Evolutionary conservation across 1,140 invertebrate genomes (phyloP), one percentile per base, ranked within the genome.

Genomic region (Papilio glaucus): DNA sequence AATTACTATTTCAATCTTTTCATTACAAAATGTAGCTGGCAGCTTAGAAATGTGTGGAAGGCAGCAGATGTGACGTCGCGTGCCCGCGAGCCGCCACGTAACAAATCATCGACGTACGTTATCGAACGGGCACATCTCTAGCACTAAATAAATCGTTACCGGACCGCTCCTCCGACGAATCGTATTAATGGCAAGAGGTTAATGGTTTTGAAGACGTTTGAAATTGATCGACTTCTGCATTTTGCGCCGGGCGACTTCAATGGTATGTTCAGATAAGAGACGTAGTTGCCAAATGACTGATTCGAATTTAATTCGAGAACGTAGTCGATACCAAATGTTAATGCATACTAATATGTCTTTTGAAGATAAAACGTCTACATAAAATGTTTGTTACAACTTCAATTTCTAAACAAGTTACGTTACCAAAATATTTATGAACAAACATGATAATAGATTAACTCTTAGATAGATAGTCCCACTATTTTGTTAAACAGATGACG

Each of bases 71-170:
- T 72, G 70, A 78, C 77, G 77, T 86, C 81, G 82, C 82, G 82
- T 86, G 82, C 80, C 73, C 60, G 62, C 70, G 71, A 49, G 68
- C 74, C 72, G 77, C 74, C 70, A 75, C 60, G 77, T 73, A 80
- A 88, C 87, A 86, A 88, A 87, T 87, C 86, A 87, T 87, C 85
- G 83, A 86, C 75, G 73, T 71, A 69, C 74, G 75, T 77, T 91
- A 91, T 90, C 87, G 82, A 89, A 84, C 45, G 80, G 77, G 85
- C 73, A 87, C 87, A 91, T 91, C 89, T 84, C 81, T 84, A 86
- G 76, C 80, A 74, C 83, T 84, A 85, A 86, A 86, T 87, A 88
- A 85, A 86, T 88, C 80, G 77, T 83, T 80, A 82, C 71, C 49
- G 75, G 75, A 75, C 77, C 72, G 75, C 72, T 72, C 72, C 79